Evolutionary conservation across 2,888 invertebrate genomes (phyloP).

Genomic region (Ecdyonurus torrentis): DNA sequence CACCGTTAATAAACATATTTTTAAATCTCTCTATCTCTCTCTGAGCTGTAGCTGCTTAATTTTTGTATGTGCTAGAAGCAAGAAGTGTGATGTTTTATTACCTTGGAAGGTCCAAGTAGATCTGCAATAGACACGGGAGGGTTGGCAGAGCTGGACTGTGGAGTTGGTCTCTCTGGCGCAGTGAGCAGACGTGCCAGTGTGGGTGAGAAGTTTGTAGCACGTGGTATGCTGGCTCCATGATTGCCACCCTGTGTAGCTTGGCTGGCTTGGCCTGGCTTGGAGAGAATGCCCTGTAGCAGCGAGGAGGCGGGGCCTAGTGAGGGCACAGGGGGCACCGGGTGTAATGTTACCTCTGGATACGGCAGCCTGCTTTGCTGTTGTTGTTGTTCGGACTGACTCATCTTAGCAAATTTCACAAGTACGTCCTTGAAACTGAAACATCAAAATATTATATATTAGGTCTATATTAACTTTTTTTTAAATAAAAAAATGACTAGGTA

Average conservation of each 20-base stretch:
- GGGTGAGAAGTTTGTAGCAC: constrained; percentile 51
- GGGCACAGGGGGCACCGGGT: constrained; percentile 36
- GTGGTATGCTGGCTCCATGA: constrained; percentile 17
- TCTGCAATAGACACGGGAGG: constrained; percentile 30
- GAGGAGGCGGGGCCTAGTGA: constrained; percentile 32
- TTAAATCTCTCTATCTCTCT: too few species aligned
- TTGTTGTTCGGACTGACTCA: constrained; percentile 25
- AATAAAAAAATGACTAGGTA: too few species aligned
- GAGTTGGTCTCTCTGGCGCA: constrained; percentile 30
- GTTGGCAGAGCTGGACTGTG: neutral
- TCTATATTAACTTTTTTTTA: too few species aligned
- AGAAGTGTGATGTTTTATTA: constrained; percentile 13
- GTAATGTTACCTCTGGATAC: constrained; percentile 63
- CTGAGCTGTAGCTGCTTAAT: neutral
- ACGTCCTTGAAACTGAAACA: constrained; percentile 57
- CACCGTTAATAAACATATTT: too few species aligned
- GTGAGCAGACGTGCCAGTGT: constrained; percentile 65
- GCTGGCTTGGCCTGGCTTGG: constrained; percentile 29
- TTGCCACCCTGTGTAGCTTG: neutral
- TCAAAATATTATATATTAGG: too few species aligned
- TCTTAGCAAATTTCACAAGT: constrained; percentile 52
- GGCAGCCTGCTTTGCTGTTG: constrained; percentile 37
- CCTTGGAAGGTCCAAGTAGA: constrained; percentile 33
- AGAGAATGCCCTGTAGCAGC: constrained; percentile 57
- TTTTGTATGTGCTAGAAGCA: neutral